Conservation (phyloP, 2,797 vertebrate genomes). For the Characodon lateralis region DNA sequence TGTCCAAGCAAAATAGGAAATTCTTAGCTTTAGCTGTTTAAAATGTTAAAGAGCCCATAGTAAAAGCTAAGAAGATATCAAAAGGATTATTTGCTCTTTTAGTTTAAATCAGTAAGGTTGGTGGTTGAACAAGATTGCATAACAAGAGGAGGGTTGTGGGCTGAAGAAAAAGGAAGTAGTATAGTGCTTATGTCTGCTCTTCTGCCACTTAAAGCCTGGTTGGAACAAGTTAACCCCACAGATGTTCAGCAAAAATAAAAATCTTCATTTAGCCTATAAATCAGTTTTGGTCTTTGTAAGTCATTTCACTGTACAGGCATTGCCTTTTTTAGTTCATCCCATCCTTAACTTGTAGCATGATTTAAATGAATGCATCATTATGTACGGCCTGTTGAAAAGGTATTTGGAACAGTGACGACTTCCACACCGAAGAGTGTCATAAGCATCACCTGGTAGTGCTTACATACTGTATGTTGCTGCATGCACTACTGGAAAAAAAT, state of each 20-base stretch:
- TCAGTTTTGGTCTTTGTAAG: background rate
- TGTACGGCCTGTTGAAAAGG: background rate
- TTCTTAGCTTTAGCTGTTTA: conserved; percentile 29
- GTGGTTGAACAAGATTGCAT: background rate
- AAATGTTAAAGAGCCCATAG: conserved; percentile 16
- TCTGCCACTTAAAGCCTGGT: background rate
- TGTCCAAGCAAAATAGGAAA: conserved; percentile 17
- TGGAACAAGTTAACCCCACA: background rate
- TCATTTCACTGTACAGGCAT: background rate
- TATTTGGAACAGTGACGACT: background rate
- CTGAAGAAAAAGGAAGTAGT: background rate
- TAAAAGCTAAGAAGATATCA: background rate
- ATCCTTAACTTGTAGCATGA: background rate
- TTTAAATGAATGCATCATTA: background rate
- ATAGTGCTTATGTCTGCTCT: background rate
- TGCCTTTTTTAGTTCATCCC: background rate
- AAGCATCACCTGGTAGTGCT: background rate
- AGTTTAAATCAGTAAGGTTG: background rate
- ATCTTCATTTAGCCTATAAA: background rate
- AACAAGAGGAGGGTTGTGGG: background rate
- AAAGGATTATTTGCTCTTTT: background rate
- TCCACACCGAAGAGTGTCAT: too few species aligned
- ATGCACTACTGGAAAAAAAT: background rate
- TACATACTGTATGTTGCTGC: background rate
- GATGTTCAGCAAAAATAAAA: background rate